Conservation (phyloP, 2,797 vertebrate species). For the Centroberyx gerrardi region DNA sequence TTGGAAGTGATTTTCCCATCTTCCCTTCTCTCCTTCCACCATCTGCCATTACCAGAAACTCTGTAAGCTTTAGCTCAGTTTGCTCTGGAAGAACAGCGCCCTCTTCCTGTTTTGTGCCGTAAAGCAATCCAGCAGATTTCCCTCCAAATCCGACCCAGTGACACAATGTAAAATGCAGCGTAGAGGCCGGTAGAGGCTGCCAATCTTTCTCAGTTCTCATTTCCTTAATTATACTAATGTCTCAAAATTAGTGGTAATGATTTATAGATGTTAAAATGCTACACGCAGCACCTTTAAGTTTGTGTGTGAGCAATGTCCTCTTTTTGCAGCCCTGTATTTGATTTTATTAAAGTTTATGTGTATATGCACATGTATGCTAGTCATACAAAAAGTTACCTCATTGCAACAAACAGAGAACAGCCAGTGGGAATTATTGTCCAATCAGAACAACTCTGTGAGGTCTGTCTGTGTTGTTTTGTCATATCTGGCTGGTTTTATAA, state of each 20-base stretch:
- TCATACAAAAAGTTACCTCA: slow-evolving; percentile 29
- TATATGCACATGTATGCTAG: not conserved
- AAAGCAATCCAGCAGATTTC: no score
- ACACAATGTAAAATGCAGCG: not conserved
- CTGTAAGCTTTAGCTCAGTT: no score
- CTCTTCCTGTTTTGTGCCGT: not conserved
- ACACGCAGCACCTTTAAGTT: not conserved
- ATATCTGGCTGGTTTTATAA: slow-evolving; percentile 26
- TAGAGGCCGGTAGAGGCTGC: not conserved
- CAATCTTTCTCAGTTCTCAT: slow-evolving; percentile 8
- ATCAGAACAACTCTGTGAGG: slow-evolving; percentile 14
- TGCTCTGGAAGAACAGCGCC: no score
- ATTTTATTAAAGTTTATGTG: no score
- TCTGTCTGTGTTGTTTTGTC: slow-evolving; percentile 15
- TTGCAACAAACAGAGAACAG: not conserved
- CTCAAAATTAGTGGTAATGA: slow-evolving; percentile 23
- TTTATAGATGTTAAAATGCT: slow-evolving; percentile 22
- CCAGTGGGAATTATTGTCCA: slow-evolving; percentile 28
- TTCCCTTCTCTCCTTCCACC: no score
- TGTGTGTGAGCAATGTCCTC: not conserved
- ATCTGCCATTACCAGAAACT: no score
- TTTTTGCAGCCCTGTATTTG: no score
- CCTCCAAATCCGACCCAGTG: not conserved
- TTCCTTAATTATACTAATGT: slow-evolving; percentile 34
- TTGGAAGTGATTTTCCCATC: no score